Conservation (phyloP, 1,140 invertebrate species). For the Campodea augens region DNA sequence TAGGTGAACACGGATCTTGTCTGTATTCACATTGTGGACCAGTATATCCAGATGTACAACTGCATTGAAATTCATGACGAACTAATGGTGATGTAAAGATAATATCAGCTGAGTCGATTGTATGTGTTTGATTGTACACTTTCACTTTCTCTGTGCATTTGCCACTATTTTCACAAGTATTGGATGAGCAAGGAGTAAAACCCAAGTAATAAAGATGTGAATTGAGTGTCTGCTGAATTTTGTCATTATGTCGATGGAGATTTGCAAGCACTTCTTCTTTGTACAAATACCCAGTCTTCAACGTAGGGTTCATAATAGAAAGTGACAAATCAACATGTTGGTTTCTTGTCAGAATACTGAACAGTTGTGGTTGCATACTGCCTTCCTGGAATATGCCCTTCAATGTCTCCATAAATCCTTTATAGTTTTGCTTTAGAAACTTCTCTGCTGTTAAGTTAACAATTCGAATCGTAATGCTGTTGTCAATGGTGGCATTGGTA, state of each 20-base stretch:
- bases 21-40: slow-evolving; percentile 57
- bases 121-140: slow-evolving; percentile 40
- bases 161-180: slow-evolving; percentile 51
- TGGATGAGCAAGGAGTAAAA: slow-evolving; percentile 47
- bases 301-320: slow-evolving; percentile 21
- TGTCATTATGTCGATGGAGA: background rate
- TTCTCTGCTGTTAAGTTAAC: slow-evolving; percentile 45
- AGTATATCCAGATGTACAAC: slow-evolving; percentile 56
- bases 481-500: slow-evolving; percentile 57
- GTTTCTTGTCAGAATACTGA: too few species aligned
- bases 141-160: slow-evolving; percentile 49
- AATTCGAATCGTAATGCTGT: slow-evolving; percentile 57
- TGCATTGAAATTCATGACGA: slow-evolving; percentile 53
- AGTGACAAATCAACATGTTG: slow-evolving; percentile 20
- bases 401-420: slow-evolving; percentile 45
- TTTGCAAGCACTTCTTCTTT: background rate
- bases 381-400: slow-evolving; percentile 38
- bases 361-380: too few species aligned
- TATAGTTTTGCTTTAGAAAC: slow-evolving; percentile 55
- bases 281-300: slow-evolving; percentile 13
- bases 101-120: slow-evolving; percentile 49
- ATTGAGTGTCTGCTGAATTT: too few species aligned
- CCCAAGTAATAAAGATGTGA: too few species aligned
- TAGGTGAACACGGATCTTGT: slow-evolving; percentile 77
- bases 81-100: slow-evolving; percentile 63